Evolutionary conservation across 1,140 invertebrate genomes (phyloP), one percentile per base, ranked within the genome.

Genomic region (Diachasmimorpha longicaudata): DNA sequence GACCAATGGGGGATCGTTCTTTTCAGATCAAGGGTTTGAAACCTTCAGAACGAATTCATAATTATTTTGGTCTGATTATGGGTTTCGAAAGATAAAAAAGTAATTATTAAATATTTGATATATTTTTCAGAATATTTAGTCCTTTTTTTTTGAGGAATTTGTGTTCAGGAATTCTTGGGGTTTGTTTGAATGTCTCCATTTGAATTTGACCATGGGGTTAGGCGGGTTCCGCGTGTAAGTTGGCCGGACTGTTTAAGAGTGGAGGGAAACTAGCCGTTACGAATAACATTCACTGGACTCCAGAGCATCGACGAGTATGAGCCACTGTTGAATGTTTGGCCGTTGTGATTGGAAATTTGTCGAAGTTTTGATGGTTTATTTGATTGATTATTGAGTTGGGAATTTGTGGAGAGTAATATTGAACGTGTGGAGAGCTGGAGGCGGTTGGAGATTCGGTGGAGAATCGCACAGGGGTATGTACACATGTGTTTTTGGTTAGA

Each of bases 191-290:
- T 1, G 1, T 55, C 14, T 55, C 2, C 23, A 63, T 63, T 63
- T 63, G 23, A 63, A 63, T 63, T 52, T 25, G 21, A 3, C 5
- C 5, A 8, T 4, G 58, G 23, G 19, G 58, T 63, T 63, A 63
- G 58, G 58, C 21, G 25, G 58, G 23, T 63, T 13, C 8, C 4
- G 8, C 2, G 2, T 31, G 31, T 31, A 2, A 6, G 58, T 70
- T 75, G 73, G 73, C 25, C 69, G 11, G 16, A 75, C 0, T 69
- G 73, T 69, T 75, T 55, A 58, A 75, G 70, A 75, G 70, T 70
- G 19, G 73, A 75, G 73, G 73, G 73, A 74, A 74, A 74, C 69
- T 44, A 74, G 73, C 73, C 73, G 73, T 74, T 74, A 69, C 72
- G 31, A 68, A 74, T 31, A 58, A 52, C 21, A 70, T 23, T 3